Base-by-base conservation (phyloP, 2,797 vertebrate species). In the Spheniscus humboldti region DNA sequence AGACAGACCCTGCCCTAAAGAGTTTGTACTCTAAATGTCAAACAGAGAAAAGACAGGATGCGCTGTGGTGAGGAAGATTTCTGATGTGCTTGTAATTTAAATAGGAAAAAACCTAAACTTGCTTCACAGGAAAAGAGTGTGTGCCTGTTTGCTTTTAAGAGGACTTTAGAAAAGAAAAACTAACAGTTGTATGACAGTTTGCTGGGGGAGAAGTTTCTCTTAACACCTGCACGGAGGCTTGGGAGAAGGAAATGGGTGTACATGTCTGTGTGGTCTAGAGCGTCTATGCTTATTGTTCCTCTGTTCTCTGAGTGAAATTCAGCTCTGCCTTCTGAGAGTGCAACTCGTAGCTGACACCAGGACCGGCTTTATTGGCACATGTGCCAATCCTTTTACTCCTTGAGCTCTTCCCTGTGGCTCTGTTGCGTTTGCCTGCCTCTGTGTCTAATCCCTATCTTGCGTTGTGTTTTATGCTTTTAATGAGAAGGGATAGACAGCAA, bases 11-110 rank as follows among this genome's bases (percentile, higher is more conserved):
- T 87, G 92, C 67, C 52, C 86, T 91, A 28, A 86, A 96, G 88
- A 95, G 93, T 82, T 95, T 96, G 86, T 92, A 35, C 66, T 96
- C 48, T 90, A 95, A 95, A 97, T 94, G 96, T 96, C 94, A 97
- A 94, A 56, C 25, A 59, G 94, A 94, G 79, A 94, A 92, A 95
- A 97, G 92, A 94, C 94, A 97, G 96, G 94, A 96, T 97, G 93
- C 17, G 0, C 80, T 95, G 96, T 82, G 96, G 96, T 82, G 77
- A 95, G 93, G 88, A 69, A 94, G 83, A 94, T 85, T 93, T 95
- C 90, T 94, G 92, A 95, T 84, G 86, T 91, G 80, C 92, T 97
- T 94, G 88, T 95, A 81, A 92, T 93, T 96, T 88, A 97, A 95
- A 94, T 79, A 96, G 85, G 77, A 91, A 88, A 95, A 73, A 7